These are phyloP conservation scores for Steinernema feltiae DNA, from an alignment of 1,140 invertebrate species.

Conservation along the genomic window DNA sequence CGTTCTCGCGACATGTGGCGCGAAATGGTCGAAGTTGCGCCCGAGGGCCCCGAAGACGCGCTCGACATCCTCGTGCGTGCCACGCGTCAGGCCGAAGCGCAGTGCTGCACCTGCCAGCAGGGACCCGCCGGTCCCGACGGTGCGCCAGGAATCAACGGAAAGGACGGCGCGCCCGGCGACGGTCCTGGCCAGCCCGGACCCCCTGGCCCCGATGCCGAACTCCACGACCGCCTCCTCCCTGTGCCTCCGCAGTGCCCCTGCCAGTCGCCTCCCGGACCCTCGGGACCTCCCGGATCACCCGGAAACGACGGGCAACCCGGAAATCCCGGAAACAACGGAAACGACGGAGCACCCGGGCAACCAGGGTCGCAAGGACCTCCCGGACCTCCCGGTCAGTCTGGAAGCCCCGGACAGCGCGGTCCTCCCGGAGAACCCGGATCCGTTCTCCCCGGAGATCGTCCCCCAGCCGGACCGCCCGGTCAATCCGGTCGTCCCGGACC, in stretches of 20 bases:
- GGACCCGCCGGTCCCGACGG: constrained; percentile 55
- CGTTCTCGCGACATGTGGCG: constrained; percentile 55
- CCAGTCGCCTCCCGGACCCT: constrained; percentile 47
- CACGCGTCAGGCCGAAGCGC: constrained; percentile 49
- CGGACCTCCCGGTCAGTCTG: constrained; percentile 50
- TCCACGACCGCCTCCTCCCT: constrained; percentile 57
- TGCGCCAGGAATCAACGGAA: constrained; percentile 36
- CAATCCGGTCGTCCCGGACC: constrained; percentile 29
- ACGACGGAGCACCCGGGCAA: constrained; percentile 45
- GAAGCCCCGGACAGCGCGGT: constrained; percentile 50
- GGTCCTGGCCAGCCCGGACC: constrained; percentile 47
- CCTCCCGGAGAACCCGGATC: constrained; percentile 52
- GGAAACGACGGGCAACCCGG: constrained; percentile 52
- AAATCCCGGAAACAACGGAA: constrained; percentile 50
- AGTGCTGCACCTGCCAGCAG: constrained; percentile 57
- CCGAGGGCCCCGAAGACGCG: constrained; percentile 36
- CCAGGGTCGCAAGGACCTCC: constrained; percentile 42
- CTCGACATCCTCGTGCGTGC: constrained; percentile 40
- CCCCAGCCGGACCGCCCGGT: constrained; percentile 45
- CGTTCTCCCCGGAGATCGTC: constrained; percentile 47
- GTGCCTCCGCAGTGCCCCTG: constrained; percentile 56
- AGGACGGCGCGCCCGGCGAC: constrained; percentile 47
- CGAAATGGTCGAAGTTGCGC: constrained; percentile 54
- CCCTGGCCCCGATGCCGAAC: constrained; percentile 54
- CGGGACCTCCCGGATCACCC: constrained; percentile 46